phyloP scores from a whole-genome alignment of 2,888 invertebrate genomes.

The Sarcophaga variegata region DNA sequence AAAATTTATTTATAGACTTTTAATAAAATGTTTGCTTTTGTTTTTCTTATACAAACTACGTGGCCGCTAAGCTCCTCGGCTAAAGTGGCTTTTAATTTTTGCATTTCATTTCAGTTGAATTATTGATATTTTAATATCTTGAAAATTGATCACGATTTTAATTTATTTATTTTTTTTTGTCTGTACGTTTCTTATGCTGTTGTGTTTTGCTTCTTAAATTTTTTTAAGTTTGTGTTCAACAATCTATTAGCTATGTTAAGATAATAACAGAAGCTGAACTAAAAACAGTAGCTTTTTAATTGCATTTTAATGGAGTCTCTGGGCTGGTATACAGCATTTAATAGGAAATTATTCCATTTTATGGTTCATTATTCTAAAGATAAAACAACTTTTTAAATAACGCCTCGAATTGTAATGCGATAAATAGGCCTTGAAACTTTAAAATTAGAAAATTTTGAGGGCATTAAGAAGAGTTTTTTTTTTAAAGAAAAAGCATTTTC shows the following conservation, averaged over 20 bases:
- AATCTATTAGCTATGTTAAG: background rate
- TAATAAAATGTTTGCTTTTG: background rate
- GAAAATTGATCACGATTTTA: slow-evolving; percentile 60
- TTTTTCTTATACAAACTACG: slow-evolving; percentile 22
- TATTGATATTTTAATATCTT: slow-evolving; percentile 58
- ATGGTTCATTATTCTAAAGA: no score
- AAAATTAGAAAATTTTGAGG: no score
- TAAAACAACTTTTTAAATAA: no score
- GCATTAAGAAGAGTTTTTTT: no score
- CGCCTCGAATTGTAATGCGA: no score
- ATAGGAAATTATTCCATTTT: no score
- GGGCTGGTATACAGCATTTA: background rate
- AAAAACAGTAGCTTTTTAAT: slow-evolving; percentile 49
- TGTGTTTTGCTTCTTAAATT: no score
- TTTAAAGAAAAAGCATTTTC: no score
- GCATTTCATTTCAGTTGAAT: background rate
- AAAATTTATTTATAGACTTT: background rate
- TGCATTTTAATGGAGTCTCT: slow-evolving; percentile 11
- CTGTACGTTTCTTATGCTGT: no score
- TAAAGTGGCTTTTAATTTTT: slow-evolving; percentile 44
- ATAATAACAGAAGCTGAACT: slow-evolving; percentile 25
- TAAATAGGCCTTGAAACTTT: no score
- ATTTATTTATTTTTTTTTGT: slow-evolving; percentile 9
- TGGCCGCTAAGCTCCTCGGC: slow-evolving; percentile 43
- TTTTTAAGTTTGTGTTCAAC: no score